Base-by-base conservation (phyloP, 1,140 invertebrate species). In the Pseudomyrmex pallidus region DNA sequence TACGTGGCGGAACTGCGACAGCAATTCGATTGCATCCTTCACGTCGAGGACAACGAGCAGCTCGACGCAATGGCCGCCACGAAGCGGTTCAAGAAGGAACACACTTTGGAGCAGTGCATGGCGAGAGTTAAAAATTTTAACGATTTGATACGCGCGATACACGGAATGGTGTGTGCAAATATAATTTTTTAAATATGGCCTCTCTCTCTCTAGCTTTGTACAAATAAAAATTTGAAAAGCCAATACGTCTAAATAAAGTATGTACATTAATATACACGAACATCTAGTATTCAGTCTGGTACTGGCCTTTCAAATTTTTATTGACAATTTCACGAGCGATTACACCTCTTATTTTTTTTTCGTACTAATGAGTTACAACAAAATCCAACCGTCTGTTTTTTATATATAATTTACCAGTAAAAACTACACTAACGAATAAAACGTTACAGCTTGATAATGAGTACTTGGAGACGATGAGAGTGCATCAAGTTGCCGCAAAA, bases 381-480 rank as follows among this genome's bases (percentile, higher is more conserved):
- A 35, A 35, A 35, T 35, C 35, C 35, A 35, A 35, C 35, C 35
- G 35, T 0, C 35, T 35, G 35, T 4, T 35, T 35, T 35, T 35
- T 35, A 5, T 5, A 35, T 5, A 35, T 25, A 25, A 25, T 25
- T 25, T 25, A 25, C 2, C 2, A 25, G 22, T 25, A 25, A 25
- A 25, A 25, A 25, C 1, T 10, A 48, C 12, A 12, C 12, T 50
- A 50, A 50, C 8, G 2, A 50, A 50, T 12, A 25, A 25, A 25
- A 25, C 25, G 2, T 61, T 61, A 50, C 35, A 93, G 93, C 87
- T 89, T 5, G 93, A 95, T 83, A 96, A 96, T 83, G 96, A 96
- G 89, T 90, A 93, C 57, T 92, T 92, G 25, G 63, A 86, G 0
- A 85, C 91, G 15, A 93, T 91, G 44, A 80, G 22, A 50, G 56